Evolutionary conservation across 2,888 invertebrate genomes (phyloP).

Genomic region (Cerceris ruficornis): DNA sequence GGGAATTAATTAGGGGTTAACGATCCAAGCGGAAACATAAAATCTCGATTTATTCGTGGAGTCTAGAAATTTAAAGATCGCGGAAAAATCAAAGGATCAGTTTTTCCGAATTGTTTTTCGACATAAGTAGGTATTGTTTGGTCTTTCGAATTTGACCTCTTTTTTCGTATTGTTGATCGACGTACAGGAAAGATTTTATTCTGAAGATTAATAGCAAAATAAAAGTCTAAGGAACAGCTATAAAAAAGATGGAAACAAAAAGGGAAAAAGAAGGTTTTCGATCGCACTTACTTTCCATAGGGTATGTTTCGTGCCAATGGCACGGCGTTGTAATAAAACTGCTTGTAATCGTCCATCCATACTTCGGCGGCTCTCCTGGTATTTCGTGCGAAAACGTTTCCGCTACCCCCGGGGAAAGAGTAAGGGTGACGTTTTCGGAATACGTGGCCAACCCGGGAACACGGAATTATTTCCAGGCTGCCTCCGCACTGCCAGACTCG

Average conservation of each 20-base stretch:
- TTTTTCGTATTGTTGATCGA: no score
- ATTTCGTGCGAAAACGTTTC: slow-evolving; percentile 97
- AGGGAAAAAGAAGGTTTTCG: no score
- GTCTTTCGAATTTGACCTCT: no score
- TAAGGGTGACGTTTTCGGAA: slow-evolving; percentile 99
- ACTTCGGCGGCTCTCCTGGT: slow-evolving; percentile 98
- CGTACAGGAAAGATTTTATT: no score
- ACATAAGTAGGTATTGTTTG: no score
- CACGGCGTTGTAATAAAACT: slow-evolving; percentile 96
- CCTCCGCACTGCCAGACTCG: slow-evolving; percentile 99
- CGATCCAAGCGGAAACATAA: slow-evolving; percentile 11
- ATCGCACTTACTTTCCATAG: slow-evolving; percentile 90
- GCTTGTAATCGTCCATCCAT: slow-evolving; percentile 99
- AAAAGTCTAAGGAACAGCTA: no score
- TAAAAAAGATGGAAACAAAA: no score
- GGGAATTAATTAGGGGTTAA: slow-evolving; percentile 34
- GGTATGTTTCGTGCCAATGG: slow-evolving; percentile 94
- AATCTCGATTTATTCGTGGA: neutral
- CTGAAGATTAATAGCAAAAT: no score
- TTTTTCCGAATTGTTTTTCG: no score
- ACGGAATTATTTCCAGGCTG: slow-evolving; percentile 97
- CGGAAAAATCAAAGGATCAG: no score
- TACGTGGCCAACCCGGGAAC: slow-evolving; percentile 96
- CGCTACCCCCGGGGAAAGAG: slow-evolving; percentile 98
- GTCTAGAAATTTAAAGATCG: no score